Evolutionary conservation across 2,113 vertebrate species (phyloP).

Genomic region (Pimephales promelas): DNA sequence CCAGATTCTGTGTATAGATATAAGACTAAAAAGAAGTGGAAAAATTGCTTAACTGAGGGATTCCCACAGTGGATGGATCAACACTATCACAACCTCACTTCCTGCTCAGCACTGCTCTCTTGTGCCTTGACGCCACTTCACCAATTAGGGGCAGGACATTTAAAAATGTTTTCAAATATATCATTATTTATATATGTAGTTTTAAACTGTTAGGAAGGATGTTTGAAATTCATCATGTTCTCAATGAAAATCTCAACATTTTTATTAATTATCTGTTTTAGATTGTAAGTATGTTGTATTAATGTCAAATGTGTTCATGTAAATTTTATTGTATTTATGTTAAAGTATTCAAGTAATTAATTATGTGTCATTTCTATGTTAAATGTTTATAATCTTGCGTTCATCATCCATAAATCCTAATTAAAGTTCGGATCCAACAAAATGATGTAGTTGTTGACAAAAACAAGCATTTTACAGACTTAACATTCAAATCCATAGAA

Average conservation of each 20-base stretch:
- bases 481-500: background rate
- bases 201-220: background rate
- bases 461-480: background rate
- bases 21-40: background rate
- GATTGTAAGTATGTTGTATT: background rate
- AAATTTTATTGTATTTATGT: background rate
- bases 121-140: conserved; percentile 30
- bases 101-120: conserved; percentile 22
- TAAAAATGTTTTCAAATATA: background rate
- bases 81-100: background rate
- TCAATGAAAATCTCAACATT: background rate
- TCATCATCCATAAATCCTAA: background rate
- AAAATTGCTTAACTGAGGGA: conserved; percentile 16
- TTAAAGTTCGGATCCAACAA: background rate
- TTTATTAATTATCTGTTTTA: conserved; percentile 13
- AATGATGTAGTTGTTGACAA: background rate
- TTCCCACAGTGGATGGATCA: background rate
- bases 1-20: conserved; percentile 20
- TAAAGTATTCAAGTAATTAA: background rate
- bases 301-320: background rate
- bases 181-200: conserved; percentile 31
- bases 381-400: background rate
- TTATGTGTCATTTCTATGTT: background rate
- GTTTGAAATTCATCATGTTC: background rate
- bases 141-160: background rate